Conservation (phyloP, 2,888 invertebrate genomes). For the Chirona hameri region DNA sequence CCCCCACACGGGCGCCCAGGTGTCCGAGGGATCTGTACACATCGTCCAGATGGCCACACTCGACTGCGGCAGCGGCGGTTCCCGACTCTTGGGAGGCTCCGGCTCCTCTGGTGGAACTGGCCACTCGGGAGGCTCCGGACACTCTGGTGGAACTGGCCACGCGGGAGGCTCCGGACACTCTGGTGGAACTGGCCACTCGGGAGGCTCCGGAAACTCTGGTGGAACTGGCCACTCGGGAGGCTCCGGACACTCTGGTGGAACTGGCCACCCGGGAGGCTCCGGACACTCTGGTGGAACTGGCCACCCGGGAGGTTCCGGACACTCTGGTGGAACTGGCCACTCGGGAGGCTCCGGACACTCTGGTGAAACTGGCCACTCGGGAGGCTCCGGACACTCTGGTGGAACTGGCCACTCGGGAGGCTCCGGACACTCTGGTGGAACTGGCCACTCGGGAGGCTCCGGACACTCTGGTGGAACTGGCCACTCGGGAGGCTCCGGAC, state of each 20-base stretch:
- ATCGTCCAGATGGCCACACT: background rate
- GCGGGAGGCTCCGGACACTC: background rate
- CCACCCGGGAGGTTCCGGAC: conserved; percentile 34
- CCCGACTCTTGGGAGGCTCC: background rate
- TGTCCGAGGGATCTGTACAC: background rate
- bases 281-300: conserved; percentile 4
- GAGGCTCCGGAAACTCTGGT: no score
- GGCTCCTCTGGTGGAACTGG: background rate
- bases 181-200: background rate
- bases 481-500: background rate
- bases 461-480: background rate
- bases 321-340: conserved; percentile 33
- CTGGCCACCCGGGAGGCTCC: conserved; percentile 33
- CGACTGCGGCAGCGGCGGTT: background rate
- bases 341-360: conserved; percentile 29
- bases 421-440: conserved; percentile 36
- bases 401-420: conserved; percentile 37
- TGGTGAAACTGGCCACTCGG: conserved; percentile 30
- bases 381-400: conserved; percentile 35
- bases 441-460: conserved; percentile 1
- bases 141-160: background rate
- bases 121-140: background rate
- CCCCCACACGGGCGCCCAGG: conserved; percentile 32
- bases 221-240: conserved; percentile 4
- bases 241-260: conserved; percentile 35